Evolutionary conservation across 2,113 vertebrate genomes (phyloP), one percentile per base, ranked within the genome.

Genomic region (Hyaena hyaena): DNA sequence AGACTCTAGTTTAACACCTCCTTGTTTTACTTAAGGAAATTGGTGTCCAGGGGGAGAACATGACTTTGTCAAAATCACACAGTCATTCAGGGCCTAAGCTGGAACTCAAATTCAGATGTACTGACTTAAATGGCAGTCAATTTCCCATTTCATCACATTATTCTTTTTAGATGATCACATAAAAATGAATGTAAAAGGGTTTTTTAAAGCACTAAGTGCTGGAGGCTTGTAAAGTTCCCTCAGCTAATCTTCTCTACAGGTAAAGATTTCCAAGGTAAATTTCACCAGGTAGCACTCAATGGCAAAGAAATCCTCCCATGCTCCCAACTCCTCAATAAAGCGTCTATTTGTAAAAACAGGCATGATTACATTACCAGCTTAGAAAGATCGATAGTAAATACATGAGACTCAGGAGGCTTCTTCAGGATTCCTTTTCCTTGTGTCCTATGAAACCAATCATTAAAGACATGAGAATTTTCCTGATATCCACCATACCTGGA

Each of bases 171-270:
- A 90, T 21, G 58, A 79, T 88, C 71, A 87, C 19, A 17, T 15
- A 50, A 50, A 96, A 76, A 71, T 73, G 10, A 94, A 71, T 33
- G 24, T 35, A 31, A 88, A 76, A 76, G 50, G 19, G 58, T 21
- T 95, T 93, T 93, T 96, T 26, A 90, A 96, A 88, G 31, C 45
- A 77, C n/a, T n/a, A 93, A 93, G 71, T 92, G 65, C 14, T 86
- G 43, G 19, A 92, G 39, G 50, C 31, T 93, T 55, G 39, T 48
- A 45, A 4, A 79, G 33, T 95, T 95, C 28, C 31, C 48, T 81
- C n/a, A 53, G 35, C 10, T 82, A 83, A 91, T 90, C 81, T 93
- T 96, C 69, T 66, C 31, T 85, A 76, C 19, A 50, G 15, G 10
- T 24, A 73, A 89, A 91, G 19, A 83, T 39, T 39, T 84, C 16